A percentile compares a stretch with the other conserved stretches of the same genome.
Evolutionary conservation across 2,797 vertebrate genomes (phyloP).

Genomic region (Ctenopoma kingsleyae): DNA sequence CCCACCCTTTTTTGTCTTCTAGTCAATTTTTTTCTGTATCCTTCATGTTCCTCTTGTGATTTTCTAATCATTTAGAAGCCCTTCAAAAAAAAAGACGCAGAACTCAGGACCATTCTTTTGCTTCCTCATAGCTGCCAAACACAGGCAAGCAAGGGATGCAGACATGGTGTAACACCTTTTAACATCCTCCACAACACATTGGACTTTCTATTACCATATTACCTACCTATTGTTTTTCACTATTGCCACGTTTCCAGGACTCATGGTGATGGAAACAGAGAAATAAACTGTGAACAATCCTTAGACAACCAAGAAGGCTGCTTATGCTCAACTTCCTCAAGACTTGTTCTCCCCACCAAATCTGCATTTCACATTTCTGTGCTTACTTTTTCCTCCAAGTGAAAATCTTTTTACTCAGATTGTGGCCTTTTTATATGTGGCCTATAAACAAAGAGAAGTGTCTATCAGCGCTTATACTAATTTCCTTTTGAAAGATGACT

Average conservation of each 20-base stretch:
- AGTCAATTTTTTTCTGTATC: constrained; percentile 58
- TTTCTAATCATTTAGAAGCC: constrained; percentile 80
- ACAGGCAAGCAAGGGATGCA: constrained; percentile 79
- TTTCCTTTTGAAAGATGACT: constrained; percentile 79
- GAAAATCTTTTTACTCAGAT: constrained; percentile 83
- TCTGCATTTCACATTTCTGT: constrained; percentile 70
- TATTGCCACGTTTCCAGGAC: constrained; percentile 83
- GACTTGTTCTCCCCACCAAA: constrained; percentile 42
- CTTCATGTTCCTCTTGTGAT: constrained; percentile 52
- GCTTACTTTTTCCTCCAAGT: constrained; percentile 59
- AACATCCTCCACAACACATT: constrained; percentile 73
- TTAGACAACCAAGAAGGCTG: constrained; percentile 86
- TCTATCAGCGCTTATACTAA: constrained; percentile 71
- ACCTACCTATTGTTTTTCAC: constrained; percentile 69
- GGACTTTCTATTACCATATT: constrained; percentile 62
- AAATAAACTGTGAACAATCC: constrained; percentile 86
- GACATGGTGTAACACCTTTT: constrained; percentile 69
- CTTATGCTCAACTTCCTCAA: constrained; percentile 73
- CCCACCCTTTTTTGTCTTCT: constrained; percentile 55
- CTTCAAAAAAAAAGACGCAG: constrained; percentile 74
- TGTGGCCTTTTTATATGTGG: constrained; percentile 83
- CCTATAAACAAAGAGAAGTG: constrained; percentile 82
- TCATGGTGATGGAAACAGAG: constrained; percentile 67
- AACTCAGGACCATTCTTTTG: constrained; percentile 92
- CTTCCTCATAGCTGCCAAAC: constrained; percentile 82